These are phyloP conservation scores for Gopherus evgoodei DNA, from an alignment of 2,113 vertebrate genomes.

Conservation along the genomic window DNA sequence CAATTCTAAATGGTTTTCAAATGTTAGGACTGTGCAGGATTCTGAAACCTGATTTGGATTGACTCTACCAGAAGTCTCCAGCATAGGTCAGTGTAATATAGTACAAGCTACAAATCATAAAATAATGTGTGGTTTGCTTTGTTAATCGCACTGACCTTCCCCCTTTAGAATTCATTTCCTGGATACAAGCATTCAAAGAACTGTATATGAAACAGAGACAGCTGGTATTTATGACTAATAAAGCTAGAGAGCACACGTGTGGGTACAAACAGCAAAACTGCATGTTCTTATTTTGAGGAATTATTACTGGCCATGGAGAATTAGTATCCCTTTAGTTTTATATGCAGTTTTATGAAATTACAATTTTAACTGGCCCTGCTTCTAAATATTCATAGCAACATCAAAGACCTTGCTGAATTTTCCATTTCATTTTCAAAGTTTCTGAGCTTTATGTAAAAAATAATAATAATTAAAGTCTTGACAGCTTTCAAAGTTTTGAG, in stretches of 20 bases:
- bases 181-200: background rate
- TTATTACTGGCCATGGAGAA: background rate
- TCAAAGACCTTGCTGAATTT: background rate
- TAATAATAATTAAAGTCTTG: background rate
- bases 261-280: background rate
- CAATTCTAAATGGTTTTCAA: background rate
- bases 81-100: background rate
- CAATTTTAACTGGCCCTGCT: background rate
- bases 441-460: background rate
- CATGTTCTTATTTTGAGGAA: background rate
- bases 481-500: background rate
- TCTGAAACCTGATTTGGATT: background rate
- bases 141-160: background rate
- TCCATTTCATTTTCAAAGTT: background rate
- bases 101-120: background rate
- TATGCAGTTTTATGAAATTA: background rate
- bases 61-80: background rate
- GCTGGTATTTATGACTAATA: background rate
- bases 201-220: background rate
- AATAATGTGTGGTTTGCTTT: background rate
- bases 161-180: accelerated
- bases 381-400: background rate
- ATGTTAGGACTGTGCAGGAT: background rate
- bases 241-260: background rate
- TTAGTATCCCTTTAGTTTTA: background rate